Conservation (phyloP, 2,113 vertebrate species). For the Cichladusa arquata region DNA sequence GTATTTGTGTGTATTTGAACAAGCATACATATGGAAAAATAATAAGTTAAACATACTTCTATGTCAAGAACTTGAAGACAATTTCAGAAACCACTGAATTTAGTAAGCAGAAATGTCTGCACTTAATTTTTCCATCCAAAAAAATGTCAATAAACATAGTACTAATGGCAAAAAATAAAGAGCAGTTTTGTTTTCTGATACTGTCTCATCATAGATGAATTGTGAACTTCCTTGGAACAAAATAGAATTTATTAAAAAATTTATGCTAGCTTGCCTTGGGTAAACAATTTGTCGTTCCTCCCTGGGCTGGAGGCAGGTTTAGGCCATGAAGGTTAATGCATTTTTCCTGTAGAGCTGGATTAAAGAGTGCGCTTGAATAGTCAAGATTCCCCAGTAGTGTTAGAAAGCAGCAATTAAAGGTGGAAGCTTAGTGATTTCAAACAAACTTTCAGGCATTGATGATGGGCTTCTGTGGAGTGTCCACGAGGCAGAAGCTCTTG, state of each 20-base stretch:
- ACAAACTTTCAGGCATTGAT: constrained; percentile 52
- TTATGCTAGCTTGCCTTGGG: constrained; percentile 81
- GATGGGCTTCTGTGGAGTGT: constrained; percentile 51
- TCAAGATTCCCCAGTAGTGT: constrained; percentile 63
- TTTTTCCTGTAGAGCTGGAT: constrained; percentile 83
- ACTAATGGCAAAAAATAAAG: not conserved
- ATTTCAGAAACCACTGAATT: constrained; percentile 13
- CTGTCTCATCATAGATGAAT: constrained; percentile 76
- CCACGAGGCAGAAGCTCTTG: constrained; percentile 29
- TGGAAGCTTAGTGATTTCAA: constrained; percentile 69
- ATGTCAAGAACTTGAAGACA: not conserved
- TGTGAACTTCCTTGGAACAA: constrained; percentile 80
- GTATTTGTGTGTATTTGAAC: not conserved
- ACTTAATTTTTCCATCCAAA: not conserved
- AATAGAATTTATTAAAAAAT: constrained; percentile 90
- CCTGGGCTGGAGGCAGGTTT: constrained; percentile 69
- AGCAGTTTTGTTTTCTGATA: constrained; percentile 15
- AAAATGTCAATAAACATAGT: not conserved
- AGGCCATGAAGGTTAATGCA: constrained; percentile 87
- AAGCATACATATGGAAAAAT: not conserved
- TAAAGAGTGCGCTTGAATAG: constrained; percentile 72
- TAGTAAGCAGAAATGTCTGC: not conserved
- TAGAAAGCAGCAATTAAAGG: constrained; percentile 73
- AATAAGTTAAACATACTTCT: not conserved
- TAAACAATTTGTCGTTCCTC: constrained; percentile 77